Percentiles rank a stretch among this genome's conserved stretches.
Conservation (phyloP, 2,797 vertebrate genomes). For the Gorsachius magnificus region DNA sequence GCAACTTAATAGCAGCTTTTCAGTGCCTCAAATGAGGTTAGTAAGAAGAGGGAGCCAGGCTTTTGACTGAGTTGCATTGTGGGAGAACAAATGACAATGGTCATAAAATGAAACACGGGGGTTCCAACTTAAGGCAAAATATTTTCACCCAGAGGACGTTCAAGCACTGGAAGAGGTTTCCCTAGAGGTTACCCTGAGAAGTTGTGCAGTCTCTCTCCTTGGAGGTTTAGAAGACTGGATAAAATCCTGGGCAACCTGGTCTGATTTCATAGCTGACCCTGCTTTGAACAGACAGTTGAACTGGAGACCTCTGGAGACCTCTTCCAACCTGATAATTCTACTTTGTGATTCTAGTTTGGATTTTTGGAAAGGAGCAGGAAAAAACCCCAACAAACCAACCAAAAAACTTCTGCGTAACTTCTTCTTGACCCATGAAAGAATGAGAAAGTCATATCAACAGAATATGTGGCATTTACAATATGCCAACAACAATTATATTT, state of each 20-base stretch:
- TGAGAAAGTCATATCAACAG: not conserved
- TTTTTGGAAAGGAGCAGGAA: not conserved
- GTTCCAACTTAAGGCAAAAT: not conserved
- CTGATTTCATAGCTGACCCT: not conserved
- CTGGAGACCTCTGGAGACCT: not conserved
- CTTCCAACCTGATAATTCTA: not conserved
- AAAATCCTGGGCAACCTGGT: not conserved
- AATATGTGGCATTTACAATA: not conserved
- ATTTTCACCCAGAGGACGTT: not conserved
- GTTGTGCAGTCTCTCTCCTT: not conserved
- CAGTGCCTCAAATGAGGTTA: not conserved
- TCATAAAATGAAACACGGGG: not conserved
- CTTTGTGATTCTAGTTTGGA: not conserved
- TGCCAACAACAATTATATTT: not conserved
- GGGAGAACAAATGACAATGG: not conserved
- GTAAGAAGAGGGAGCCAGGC: not conserved
- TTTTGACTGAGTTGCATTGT: not conserved
- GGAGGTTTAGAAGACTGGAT: not conserved
- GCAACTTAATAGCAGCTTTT: not conserved
- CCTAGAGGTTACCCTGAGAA: not conserved
- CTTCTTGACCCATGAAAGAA: not conserved
- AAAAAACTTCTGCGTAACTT: not conserved
- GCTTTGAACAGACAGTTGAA: not conserved
- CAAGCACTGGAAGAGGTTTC: not conserved
- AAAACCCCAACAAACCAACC: not conserved